Evolutionary conservation across 2,797 vertebrate genomes (phyloP), one percentile per base, ranked within the genome.

Genomic region (Cyclopterus lumpus): DNA sequence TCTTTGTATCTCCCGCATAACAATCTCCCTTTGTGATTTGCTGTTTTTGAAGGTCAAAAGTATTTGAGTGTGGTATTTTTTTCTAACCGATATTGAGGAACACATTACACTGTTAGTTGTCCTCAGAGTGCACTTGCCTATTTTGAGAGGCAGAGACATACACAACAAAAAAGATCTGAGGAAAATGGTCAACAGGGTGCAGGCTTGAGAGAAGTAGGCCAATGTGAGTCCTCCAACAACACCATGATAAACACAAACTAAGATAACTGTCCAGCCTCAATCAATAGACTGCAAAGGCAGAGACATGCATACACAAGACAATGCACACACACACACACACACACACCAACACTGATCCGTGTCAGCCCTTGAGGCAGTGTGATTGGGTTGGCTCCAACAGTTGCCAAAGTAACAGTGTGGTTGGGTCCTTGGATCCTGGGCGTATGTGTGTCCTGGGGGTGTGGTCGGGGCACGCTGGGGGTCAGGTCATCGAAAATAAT

Each of bases 401-500:
- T n/a, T n/a, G n/a, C n/a, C n/a, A n/a, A n/a, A n/a, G n/a, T n/a
- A n/a, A 34, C 49, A 82, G 53, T 69, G 75, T 78, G 81, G 85
- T 57, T 68, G 68, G 80, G 55, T 72, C 67, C 73, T 81, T 82
- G 77, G 77, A 86, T 81, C 54, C 30, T 24, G 66, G 66, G 22
- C 22, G 62, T 30, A 44, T 57, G 68, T 64, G 70, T 65, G 36
- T 67, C 20, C 14, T 30, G 51, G 55, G 69, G 49, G 51, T 71
- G 77, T 71, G 71, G 67, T 67, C 4, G 1, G 60, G 63, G 68
- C 70, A 77, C 76, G 36, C 77, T 69, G 63, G 59, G 70, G 85
- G 73, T 78, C 82, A 74, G 75, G 81, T 86, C 83, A 87, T 85
- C 16, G 24, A 86, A n/a, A 73, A 79, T 82, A 85, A 89, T 80